phyloP scores from a whole-genome alignment of 1,140 invertebrate species.

The Lasioglossum baleicum region DNA sequence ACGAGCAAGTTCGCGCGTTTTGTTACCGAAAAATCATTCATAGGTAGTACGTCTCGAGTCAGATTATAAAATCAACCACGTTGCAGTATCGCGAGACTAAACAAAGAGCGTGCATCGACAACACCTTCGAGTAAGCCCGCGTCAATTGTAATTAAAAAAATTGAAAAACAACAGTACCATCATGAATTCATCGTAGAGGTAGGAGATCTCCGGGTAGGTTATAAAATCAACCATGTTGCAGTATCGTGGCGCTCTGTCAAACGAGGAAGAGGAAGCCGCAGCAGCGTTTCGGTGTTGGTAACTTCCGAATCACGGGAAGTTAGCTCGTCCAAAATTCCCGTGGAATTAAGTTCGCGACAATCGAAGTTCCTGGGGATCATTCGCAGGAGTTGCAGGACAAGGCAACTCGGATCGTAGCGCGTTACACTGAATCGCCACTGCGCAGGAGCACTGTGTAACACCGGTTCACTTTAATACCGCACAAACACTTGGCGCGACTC shows the following conservation, averaged over 20 bases:
- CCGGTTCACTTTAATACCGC: slow-evolving; percentile 38
- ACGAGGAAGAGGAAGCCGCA: slow-evolving; percentile 8
- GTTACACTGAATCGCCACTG: slow-evolving; percentile 5
- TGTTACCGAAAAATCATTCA: no score
- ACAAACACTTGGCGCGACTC: slow-evolving; percentile 35
- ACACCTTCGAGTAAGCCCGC: no score
- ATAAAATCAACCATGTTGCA: slow-evolving; percentile 75
- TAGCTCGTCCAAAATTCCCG: background rate
- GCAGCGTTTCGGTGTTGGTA: no score
- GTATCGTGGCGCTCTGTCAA: background rate
- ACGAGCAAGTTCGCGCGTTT: no score
- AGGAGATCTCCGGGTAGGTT: slow-evolving; percentile 72
- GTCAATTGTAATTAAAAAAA: background rate
- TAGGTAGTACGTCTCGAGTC: no score
- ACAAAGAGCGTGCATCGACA: no score
- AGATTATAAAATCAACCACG: no score
- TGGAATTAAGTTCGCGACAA: background rate
- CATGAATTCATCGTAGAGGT: slow-evolving; percentile 73
- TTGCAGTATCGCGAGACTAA: no score
- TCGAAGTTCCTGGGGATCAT: slow-evolving; percentile 1
- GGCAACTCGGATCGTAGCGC: slow-evolving; percentile 53
- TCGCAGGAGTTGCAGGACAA: background rate
- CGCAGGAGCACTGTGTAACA: slow-evolving; percentile 25
- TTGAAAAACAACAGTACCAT: slow-evolving; percentile 53
- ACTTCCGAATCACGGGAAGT: background rate